Conservation (phyloP, 1,140 invertebrate species). For the Metaphire vulgaris region DNA sequence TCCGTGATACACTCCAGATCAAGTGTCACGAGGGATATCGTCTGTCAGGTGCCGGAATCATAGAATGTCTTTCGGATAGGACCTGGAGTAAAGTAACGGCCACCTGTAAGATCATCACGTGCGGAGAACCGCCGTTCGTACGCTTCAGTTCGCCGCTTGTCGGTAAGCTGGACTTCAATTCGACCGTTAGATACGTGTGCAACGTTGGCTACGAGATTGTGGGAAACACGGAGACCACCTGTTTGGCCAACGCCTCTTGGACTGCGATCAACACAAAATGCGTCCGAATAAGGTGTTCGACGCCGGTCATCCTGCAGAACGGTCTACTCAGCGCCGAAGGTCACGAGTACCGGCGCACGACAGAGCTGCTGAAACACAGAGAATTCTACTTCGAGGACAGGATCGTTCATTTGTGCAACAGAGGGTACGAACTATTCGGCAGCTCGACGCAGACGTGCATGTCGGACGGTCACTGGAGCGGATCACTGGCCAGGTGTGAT, state of each 20-base stretch:
- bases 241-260: not conserved
- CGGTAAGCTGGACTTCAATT: not conserved
- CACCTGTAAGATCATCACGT: not conserved
- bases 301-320: not conserved
- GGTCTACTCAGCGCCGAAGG: not conserved
- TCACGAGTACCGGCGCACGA: not conserved
- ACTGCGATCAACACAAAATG: not conserved
- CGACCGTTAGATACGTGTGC: not conserved
- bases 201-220: not conserved
- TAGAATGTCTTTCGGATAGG: constrained; percentile 9
- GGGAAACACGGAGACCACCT: not conserved
- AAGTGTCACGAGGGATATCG: constrained; percentile 15
- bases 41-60: constrained; percentile 28
- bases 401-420: constrained; percentile 69
- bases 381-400: constrained; percentile 52
- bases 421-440: constrained; percentile 74
- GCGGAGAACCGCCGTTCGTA: constrained; percentile 14
- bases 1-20: constrained; percentile 1
- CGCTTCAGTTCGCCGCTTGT: not conserved
- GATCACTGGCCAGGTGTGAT: constrained; percentile 47
- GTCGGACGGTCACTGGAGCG: constrained; percentile 41
- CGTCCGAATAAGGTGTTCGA: not conserved
- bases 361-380: not conserved
- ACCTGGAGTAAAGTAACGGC: not conserved
- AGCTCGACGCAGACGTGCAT: constrained; percentile 61